These are phyloP conservation scores for Cichlasoma orientale DNA, from an alignment of 2,797 vertebrate genomes.

Conservation along the genomic window DNA sequence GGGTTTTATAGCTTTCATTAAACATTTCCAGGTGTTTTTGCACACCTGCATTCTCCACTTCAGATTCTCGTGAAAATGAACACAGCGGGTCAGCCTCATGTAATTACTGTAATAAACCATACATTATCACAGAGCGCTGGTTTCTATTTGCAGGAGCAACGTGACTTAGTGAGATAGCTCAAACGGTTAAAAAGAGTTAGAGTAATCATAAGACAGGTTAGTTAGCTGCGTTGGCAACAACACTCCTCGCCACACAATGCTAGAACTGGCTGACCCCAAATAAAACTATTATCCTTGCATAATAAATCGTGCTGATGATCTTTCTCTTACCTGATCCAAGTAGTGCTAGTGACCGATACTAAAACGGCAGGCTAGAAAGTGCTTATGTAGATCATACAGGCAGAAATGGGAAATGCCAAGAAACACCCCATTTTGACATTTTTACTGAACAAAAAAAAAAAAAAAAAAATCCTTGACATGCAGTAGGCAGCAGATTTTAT, in stretches of 20 bases:
- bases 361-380: neutral
- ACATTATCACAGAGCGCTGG: neutral
- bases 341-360: too few species aligned
- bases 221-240: too few species aligned
- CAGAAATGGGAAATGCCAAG: neutral
- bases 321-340: too few species aligned
- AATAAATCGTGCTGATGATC: too few species aligned
- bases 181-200: too few species aligned
- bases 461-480: neutral
- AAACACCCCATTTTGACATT: neutral
- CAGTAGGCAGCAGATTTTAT: constrained; percentile 27
- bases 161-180: too few species aligned
- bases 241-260: too few species aligned
- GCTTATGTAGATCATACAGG: neutral
- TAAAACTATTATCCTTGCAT: too few species aligned
- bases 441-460: neutral
- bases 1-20: neutral
- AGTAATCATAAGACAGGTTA: too few species aligned
- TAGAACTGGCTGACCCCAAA: too few species aligned
- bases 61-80: too few species aligned
- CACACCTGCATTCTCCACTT: neutral
- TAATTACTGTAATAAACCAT: neutral
- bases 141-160: neutral
- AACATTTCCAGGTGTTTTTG: neutral
- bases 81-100: neutral